Base-by-base conservation (phyloP, 2,113 vertebrate species). In the Carassius gibelio region DNA sequence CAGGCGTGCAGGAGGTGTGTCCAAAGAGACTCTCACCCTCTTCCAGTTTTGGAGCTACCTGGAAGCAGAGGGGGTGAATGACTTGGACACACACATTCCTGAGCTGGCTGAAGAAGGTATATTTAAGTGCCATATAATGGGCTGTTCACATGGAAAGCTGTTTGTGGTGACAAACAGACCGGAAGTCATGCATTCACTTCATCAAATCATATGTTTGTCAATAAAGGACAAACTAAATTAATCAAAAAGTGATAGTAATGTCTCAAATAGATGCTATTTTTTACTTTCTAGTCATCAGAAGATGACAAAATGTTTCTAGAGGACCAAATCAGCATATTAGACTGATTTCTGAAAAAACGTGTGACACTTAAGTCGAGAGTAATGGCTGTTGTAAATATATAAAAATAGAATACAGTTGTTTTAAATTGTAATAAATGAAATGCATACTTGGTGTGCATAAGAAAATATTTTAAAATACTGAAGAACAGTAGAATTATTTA, bases 21-120 rank as follows among this genome's bases (percentile, higher is more conserved):
- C 93, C 55, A 86, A 72, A 0, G 93, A 96, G 81, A 94, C 91
- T 68, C 81, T 98, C 89, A 99, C 97, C 0, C 23, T 99, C 88
- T 99, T 98, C 90, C 98, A 98, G 90, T 96, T 96, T 87, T 98
- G 97, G 97, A 96, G 93, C 88, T 94, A 97, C 71, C 85, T 99
- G 1, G 96, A 99, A 86, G 92, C 94, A 0, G 93, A 96, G 0
- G 86, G 92, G 0, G 55, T 95, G 61, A 90, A 90, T 14, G 92
- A 95, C 21, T 92, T 99, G 59, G 96, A 97, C 23, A 92, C 93
- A 8, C 96, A 96, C 61, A 57, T 99, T 81, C 91, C 91, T 3
- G 96, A 99, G 89, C 93, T 97, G 55, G 95, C 97, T 10, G 96
- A 98, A 88, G 97, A 99, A 91, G 97, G 98, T 99, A 92, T 26